Evolutionary conservation across 2,888 invertebrate genomes (phyloP).

Genomic region (Argyresthia goedartella): DNA sequence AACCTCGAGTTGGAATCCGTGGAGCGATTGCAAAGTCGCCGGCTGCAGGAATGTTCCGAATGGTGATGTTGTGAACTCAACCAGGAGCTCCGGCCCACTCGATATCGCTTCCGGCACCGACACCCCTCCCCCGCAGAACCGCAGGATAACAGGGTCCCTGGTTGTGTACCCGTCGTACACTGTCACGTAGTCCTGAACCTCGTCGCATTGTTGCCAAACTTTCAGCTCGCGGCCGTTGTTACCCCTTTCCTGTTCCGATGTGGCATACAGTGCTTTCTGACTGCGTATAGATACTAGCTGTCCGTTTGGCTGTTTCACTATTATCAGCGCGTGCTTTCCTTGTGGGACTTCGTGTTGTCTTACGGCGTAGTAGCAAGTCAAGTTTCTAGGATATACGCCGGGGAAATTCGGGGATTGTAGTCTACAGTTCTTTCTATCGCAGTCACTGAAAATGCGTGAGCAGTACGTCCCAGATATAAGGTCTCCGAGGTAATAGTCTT

Average conservation of each 20-base stretch:
- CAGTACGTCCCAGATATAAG: slow-evolving; percentile 93
- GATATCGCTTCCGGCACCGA: slow-evolving; percentile 88
- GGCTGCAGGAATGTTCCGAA: slow-evolving; percentile 91
- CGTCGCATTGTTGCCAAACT: slow-evolving; percentile 89
- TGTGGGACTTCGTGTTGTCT: slow-evolving; percentile 87
- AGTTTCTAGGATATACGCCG: slow-evolving; percentile 92
- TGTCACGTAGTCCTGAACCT: slow-evolving; percentile 90
- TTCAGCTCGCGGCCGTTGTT: slow-evolving; percentile 71
- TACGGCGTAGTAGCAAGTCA: slow-evolving; percentile 94
- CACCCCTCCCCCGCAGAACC: slow-evolving; percentile 92
- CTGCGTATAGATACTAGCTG: slow-evolving; percentile 88
- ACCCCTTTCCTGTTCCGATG: slow-evolving; percentile 64
- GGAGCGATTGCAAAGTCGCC: slow-evolving; percentile 80
- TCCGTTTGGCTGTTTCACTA: slow-evolving; percentile 86
- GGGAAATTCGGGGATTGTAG: slow-evolving; percentile 94
- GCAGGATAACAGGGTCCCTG: slow-evolving; percentile 86
- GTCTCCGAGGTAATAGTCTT: slow-evolving; percentile 84
- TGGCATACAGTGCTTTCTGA: slow-evolving; percentile 76
- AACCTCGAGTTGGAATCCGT: slow-evolving; percentile 92
- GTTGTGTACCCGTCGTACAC: slow-evolving; percentile 92
- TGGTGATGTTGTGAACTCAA: slow-evolving; percentile 91
- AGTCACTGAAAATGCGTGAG: slow-evolving; percentile 92
- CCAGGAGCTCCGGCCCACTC: slow-evolving; percentile 88
- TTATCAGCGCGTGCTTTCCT: slow-evolving; percentile 90
- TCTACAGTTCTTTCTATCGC: slow-evolving; percentile 90